Evolutionary conservation across 37 sponge, comb jelly and placozoan genomes (phyloP), one percentile per base, ranked within the genome.

Genomic region (Diacarnus erythraeanus): DNA sequence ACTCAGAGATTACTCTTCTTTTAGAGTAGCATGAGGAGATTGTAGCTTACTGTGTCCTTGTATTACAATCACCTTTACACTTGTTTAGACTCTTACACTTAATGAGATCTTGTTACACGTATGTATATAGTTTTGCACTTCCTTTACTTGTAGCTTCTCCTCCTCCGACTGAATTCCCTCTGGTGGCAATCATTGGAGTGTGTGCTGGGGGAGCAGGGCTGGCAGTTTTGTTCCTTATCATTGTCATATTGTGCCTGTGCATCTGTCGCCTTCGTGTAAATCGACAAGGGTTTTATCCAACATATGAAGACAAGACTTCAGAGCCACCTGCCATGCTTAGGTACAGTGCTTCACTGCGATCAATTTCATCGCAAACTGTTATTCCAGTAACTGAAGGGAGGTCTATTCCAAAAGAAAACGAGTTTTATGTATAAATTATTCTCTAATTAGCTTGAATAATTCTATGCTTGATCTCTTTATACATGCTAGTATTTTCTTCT

Each of bases 301-400:
- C 87, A 3, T 12, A 86, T 29, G 87, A 86, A 56, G 87, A 86
- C 76, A 75, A 79, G 43, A 42, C 63, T 22, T 25, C 68, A 12
- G 74, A 85, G 37, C 64, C 86, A 29, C 85, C 85, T 4, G 51
- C 74, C 6, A 86, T 86, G 87, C 80, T 86, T 2, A 79, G 87
- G 34, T 86, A 86, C 44, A 74, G 75, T 69, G 81, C 87, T 0
- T 87, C 87, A 1, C 68, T 87, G n/a, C 64, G 81, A 5, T 87
- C 87, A 35, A 57, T 87, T 23, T 60, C 81, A 36, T 87, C 87
- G 15, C 87, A 86, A 36, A 80, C 80, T 57, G 80, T 86, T 23
- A 64, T 86, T 10, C 86, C 86, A 1, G 59, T 69, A 4, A 38
- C n/a, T 35, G 67, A 75, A 12, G 68, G 67, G 8, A 59, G 64